These are phyloP conservation scores for Nymphalis c-album DNA, from an alignment of 2,888 invertebrate species.

Conservation along the genomic window DNA sequence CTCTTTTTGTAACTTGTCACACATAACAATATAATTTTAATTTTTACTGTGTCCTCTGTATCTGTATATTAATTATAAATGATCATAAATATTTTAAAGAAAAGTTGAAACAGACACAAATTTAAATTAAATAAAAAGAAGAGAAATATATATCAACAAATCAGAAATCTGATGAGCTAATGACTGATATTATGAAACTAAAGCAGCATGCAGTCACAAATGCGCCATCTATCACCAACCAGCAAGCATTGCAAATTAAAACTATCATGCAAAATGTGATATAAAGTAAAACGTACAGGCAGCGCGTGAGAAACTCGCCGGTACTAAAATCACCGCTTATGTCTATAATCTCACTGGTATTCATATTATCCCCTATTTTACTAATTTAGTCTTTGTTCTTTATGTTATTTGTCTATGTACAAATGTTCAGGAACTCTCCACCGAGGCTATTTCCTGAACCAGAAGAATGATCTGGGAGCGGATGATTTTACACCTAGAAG, in stretches of 20 bases:
- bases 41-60: too few relatives aligned
- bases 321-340: conserved; percentile 79
- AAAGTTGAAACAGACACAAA: neutral
- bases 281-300: conserved; percentile 73
- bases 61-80: too few relatives aligned
- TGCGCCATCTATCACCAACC: conserved; percentile 24
- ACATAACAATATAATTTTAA: too few relatives aligned
- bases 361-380: conserved; percentile 72
- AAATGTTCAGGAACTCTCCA: conserved; percentile 74
- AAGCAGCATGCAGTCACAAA: conserved; percentile 23
- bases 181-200: neutral
- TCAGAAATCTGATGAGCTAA: neutral
- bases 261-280: conserved; percentile 61
- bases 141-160: neutral
- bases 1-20: too few relatives aligned
- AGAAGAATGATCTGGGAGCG: conserved; percentile 81
- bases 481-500: conserved; percentile 82
- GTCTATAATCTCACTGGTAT: conserved; percentile 80
- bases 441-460: conserved; percentile 79
- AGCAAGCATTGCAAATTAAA: conserved; percentile 46
- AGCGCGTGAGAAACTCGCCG: conserved; percentile 72
- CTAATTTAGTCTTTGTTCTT: conserved; percentile 81
- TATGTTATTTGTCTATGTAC: conserved; percentile 72
- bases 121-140: neutral
- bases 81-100: too few relatives aligned